These are phyloP conservation scores for Wiebesia pumilae DNA, from an alignment of 1,140 invertebrate genomes.

Conservation along the genomic window DNA sequence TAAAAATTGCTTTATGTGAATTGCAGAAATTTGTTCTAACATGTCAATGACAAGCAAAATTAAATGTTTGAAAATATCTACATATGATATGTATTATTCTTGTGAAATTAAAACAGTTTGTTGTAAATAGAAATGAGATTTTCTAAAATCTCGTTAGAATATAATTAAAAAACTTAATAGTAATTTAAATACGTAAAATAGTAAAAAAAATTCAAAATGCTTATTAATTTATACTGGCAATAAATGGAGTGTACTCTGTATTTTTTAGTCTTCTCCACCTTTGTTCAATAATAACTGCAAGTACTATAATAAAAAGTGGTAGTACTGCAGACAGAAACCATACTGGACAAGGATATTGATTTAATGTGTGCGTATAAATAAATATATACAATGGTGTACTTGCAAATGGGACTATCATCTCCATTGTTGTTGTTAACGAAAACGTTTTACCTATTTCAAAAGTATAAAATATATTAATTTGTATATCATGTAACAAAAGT, in stretches of 20 bases:
- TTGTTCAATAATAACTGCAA: conserved; percentile 58
- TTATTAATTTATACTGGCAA: conserved; percentile 23
- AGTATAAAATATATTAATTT: conserved; percentile 26
- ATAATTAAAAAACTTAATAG: conserved; percentile 1
- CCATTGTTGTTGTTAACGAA: conserved; percentile 78
- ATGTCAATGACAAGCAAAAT: conserved; percentile 29
- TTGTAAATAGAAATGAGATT: not conserved
- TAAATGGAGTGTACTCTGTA: conserved; percentile 30
- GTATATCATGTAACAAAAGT: conserved; percentile 11
- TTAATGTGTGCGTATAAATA: conserved; percentile 74
- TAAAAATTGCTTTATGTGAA: conserved; percentile 10
- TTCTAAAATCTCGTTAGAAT: not conserved
- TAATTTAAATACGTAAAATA: not conserved
- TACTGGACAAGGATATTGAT: conserved; percentile 67
- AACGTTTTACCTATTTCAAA: conserved; percentile 76
- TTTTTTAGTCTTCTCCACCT: conserved; percentile 43
- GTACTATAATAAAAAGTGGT: conserved; percentile 57
- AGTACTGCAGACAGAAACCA: conserved; percentile 65
- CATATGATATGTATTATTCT: conserved; percentile 41
- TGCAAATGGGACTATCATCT: conserved; percentile 78
- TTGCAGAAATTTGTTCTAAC: not conserved
- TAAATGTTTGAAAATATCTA: conserved; percentile 30
- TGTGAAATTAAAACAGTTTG: conserved; percentile 27
- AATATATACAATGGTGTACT: conserved; percentile 78
- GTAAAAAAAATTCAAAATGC: conserved; percentile 20